Conservation (phyloP, 30 jellyfish, hydroid and myxozoan genomes). For the Catostylus mosaicus region DNA sequence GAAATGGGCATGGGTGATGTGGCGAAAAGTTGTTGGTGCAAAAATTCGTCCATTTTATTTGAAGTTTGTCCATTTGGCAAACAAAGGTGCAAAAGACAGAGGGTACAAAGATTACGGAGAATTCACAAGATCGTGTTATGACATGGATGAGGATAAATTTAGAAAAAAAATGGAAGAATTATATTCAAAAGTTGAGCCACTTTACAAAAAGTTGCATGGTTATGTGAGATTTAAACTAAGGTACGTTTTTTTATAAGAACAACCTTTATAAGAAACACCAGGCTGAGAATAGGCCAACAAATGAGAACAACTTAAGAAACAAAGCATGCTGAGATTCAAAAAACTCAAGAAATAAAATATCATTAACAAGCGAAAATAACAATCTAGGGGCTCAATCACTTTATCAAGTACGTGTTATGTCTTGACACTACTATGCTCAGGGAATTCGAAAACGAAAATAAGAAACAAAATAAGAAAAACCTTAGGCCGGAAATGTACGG, state of each 20-base stretch:
- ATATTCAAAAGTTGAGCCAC: conserved; percentile 51
- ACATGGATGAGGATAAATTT: conserved; percentile 70
- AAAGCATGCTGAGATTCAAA: no score
- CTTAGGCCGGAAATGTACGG: no score
- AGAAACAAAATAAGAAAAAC: no score
- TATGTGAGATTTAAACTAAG: conserved; percentile 74
- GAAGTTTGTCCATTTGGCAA: conserved; percentile 70
- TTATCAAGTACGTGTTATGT: no score
- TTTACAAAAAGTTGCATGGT: conserved; percentile 86
- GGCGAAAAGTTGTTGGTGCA: conserved; percentile 88
- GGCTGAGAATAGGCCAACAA: no score
- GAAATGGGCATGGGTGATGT: conserved; percentile 84
- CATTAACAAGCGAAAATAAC: no score
- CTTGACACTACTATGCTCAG: no score
- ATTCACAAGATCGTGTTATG: conserved; percentile 74
- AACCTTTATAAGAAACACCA: no score
- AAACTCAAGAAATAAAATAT: no score
- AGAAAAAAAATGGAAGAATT: conserved; percentile 50
- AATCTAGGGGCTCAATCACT: no score
- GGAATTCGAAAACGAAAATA: no score
- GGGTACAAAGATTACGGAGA: conserved; percentile 93
- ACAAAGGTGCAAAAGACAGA: conserved; percentile 88
- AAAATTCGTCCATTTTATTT: conserved; percentile 66
- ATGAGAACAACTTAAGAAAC: no score
- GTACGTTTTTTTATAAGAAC: conserved; percentile 30